Conservation (phyloP, 1,140 invertebrate species). For the Thalassaphorura encarpata region DNA sequence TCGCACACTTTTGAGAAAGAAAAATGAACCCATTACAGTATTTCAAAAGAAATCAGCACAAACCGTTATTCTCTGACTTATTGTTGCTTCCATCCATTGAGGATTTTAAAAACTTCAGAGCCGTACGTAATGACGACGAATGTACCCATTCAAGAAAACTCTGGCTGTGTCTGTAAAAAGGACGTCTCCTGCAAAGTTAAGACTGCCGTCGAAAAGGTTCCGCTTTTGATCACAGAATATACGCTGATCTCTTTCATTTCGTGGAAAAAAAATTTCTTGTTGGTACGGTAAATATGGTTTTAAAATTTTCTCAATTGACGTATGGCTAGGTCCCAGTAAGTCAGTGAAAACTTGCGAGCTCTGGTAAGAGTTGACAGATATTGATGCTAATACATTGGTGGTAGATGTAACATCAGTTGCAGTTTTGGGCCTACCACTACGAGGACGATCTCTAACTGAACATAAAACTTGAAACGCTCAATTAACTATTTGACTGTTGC, state of each 20-base stretch:
- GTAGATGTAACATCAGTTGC: no score
- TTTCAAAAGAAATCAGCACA: slow-evolving; percentile 35
- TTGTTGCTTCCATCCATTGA: slow-evolving; percentile 26
- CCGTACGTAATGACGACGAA: slow-evolving; percentile 24
- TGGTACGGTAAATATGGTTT: neutral
- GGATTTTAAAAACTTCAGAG: slow-evolving; percentile 33
- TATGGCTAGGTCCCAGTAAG: neutral
- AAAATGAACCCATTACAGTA: slow-evolving; percentile 35
- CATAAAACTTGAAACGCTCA: no score
- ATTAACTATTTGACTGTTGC: no score
- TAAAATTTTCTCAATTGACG: neutral
- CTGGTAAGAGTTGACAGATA: neutral
- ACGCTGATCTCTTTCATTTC: neutral
- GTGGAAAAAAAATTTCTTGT: neutral
- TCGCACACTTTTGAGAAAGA: slow-evolving; percentile 32
- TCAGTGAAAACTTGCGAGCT: neutral
- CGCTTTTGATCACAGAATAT: neutral
- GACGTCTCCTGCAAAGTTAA: neutral
- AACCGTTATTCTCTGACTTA: slow-evolving; percentile 37
- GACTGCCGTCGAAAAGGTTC: neutral
- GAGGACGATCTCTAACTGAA: no score
- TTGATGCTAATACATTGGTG: neutral
- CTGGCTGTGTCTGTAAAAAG: slow-evolving; percentile 21
- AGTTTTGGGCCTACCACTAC: no score
- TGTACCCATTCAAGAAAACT: slow-evolving; percentile 31